These are phyloP conservation scores for Neotragus moschatus DNA, from an alignment of 2,113 vertebrate species.

Conservation along the genomic window DNA sequence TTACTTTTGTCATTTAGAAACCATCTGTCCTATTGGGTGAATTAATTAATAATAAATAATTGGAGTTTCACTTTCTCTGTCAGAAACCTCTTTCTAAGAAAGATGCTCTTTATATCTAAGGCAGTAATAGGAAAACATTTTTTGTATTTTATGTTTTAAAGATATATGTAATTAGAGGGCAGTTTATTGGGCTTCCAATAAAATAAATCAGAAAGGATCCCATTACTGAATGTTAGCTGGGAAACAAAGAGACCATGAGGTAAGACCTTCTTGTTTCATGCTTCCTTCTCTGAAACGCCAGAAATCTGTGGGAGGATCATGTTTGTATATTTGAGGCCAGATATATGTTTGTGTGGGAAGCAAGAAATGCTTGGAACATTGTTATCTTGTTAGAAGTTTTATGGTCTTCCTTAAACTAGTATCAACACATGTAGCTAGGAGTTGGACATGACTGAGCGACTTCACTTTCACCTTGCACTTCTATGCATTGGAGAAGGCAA, in stretches of 20 bases:
- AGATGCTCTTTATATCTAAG: not conserved
- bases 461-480: no score
- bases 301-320: not conserved
- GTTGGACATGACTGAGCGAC: no score
- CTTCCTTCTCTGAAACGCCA: not conserved
- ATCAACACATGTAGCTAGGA: not conserved
- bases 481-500: no score
- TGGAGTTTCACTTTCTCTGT: not conserved
- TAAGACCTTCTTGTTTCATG: not conserved
- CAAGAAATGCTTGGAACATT: not conserved
- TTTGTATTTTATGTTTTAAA: not conserved
- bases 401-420: constrained; percentile 19
- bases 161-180: not conserved
- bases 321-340: not conserved
- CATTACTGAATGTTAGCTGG: not conserved
- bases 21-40: not conserved
- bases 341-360: not conserved
- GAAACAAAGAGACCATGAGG: not conserved
- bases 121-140: not conserved
- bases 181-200: not conserved
- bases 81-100: not conserved
- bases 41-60: not conserved
- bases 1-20: not conserved
- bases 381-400: constrained; percentile 34
- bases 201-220: not conserved